Evolutionary conservation across 2,113 vertebrate species (phyloP), one percentile per base, ranked within the genome.

Genomic region (Fulmarus glacialis): DNA sequence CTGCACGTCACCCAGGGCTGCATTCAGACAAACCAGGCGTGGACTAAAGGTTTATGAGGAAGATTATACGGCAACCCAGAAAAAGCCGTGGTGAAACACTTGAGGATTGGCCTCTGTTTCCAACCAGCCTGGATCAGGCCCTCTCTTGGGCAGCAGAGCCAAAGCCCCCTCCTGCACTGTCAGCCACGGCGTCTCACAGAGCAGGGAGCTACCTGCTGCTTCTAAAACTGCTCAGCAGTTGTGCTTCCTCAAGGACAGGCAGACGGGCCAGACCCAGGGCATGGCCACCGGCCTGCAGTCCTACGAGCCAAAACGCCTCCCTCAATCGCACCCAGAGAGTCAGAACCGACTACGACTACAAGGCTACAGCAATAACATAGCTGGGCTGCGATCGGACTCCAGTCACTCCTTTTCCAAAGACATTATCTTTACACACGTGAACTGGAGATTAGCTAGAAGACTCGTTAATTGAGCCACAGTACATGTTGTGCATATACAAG

Each of bases 331-430:
- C 2, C 59, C 59, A 13, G 23, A 53, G 45, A 43, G 45, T 11
- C 48, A 52, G 67, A 63, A 71, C 17, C 2, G 5, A 13, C 21
- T 4, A 17, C 1, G 1, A 27, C 12, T 34, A 34, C 0, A 0
- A 38, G 59, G 43, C 63, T 30, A 3, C 34, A 36, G 32, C 2
- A 1, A 2, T 4, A 63, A n/a, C 0, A 0, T 2, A 36, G 63
- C 58, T 36, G 48, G 45, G 64, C 77, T 70, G 45, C 4, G 0
- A 36, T 11, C 17, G 3, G 26, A 26, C 30, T n/a, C 81, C 68
- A 47, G 73, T 2, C 9, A 0, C 29, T 68, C 22, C 89, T 60
- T 30, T 30, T 36, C 68, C 73, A 66, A 48, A 48, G 59, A 8
- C 32, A 4, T 63, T 30, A 40, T 32, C 81, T 53, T 17, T 32